phyloP scores from a whole-genome alignment of 1,140 invertebrate species.

The Zaprionus davidi region DNA sequence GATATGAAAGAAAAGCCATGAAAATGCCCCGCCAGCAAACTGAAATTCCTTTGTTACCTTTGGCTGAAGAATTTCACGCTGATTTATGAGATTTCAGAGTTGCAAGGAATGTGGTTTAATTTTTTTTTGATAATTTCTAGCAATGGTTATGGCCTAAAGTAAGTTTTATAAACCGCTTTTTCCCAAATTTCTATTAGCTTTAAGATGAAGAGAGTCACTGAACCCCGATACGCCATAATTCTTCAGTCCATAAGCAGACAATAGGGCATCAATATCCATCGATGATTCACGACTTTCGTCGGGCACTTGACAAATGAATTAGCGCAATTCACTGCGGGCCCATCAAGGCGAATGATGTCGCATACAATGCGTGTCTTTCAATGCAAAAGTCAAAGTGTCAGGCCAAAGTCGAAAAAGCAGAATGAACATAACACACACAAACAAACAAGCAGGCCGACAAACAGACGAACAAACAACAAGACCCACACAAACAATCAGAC shows the following conservation, averaged over 20 bases:
- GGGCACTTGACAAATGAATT: slow-evolving; percentile 79
- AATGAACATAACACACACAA: slow-evolving; percentile 53
- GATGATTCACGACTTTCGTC: slow-evolving; percentile 62
- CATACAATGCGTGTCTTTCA: slow-evolving; percentile 74
- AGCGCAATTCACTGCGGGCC: slow-evolving; percentile 58
- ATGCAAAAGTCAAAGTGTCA: slow-evolving; percentile 78
- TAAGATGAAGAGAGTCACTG: slow-evolving; percentile 17
- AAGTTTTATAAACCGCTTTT: slow-evolving; percentile 4
- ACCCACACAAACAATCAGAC: slow-evolving; percentile 69
- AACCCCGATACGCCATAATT: slow-evolving; percentile 33
- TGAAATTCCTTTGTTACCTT: slow-evolving; percentile 59
- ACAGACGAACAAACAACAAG: slow-evolving; percentile 42
- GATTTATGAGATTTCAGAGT: slow-evolving; percentile 65
- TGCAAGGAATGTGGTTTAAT: slow-evolving; percentile 27
- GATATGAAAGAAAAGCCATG: slow-evolving; percentile 52
- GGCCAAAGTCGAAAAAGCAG: slow-evolving; percentile 75
- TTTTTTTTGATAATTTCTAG: slow-evolving; percentile 19
- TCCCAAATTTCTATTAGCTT: slow-evolving; percentile 4
- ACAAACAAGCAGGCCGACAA: slow-evolving; percentile 48
- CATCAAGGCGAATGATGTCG: slow-evolving; percentile 47
- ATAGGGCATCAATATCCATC: slow-evolving; percentile 30
- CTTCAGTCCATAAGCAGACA: slow-evolving; percentile 28
- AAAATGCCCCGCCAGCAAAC: slow-evolving; percentile 35
- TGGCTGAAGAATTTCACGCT: slow-evolving; percentile 70
- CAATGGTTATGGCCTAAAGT: slow-evolving; percentile 9